Base-by-base conservation (phyloP, 2,888 invertebrate genomes). In the Reticulitermes lucifugus region DNA sequence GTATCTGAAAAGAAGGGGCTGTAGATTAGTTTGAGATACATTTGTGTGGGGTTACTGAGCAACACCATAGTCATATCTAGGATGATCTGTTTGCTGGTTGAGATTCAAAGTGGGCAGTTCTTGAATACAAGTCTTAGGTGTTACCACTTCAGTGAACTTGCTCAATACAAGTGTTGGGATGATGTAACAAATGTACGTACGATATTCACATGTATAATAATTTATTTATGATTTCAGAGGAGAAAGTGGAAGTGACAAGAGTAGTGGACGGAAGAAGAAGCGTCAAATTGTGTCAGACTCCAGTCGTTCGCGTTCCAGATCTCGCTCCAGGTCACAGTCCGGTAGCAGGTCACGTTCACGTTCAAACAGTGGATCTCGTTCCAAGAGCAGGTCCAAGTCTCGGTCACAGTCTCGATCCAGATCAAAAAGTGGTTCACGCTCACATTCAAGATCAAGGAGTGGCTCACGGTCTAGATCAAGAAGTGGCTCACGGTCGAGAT, bases 321-420 rank as follows among this genome's bases (percentile, higher is more conserved):
- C 88, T 10, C 77, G 87, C 9, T 88, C 88, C 6, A 65, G 85
- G 14, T 88, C 88, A 51, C 80, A 88, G 84, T 88, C 88, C n/a
- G 83, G 83, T 14, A 80, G 83, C 94, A 0, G 94, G 93, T 84
- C 95, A 94, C 0, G 94, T 94, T 83, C 92, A 87, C 88, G 87
- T 22, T 89, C 89, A 22, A 87, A 88, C 77, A 88, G 84, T 70
- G 65, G 86, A 18, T 84, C 85, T 25, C 85, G 65, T 29, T 88
- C 91, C 25, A 85, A 80, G n/a, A 86, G 86, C 65, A 82, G 86
- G 25, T 89, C 89, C 21, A 75, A 89, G 88, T 88, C 89, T 73
- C 81, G 89, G 87, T 87, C 88, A 3, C 88, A 89, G 22, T 90
- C 90, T 14, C 87, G 89, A 65, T 90, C 90, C 9, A 87, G 88